A percentile compares a stretch with the other conserved stretches of the same genome.
Conservation (phyloP, 2,113 vertebrate genomes). For the Cariama cristata region DNA sequence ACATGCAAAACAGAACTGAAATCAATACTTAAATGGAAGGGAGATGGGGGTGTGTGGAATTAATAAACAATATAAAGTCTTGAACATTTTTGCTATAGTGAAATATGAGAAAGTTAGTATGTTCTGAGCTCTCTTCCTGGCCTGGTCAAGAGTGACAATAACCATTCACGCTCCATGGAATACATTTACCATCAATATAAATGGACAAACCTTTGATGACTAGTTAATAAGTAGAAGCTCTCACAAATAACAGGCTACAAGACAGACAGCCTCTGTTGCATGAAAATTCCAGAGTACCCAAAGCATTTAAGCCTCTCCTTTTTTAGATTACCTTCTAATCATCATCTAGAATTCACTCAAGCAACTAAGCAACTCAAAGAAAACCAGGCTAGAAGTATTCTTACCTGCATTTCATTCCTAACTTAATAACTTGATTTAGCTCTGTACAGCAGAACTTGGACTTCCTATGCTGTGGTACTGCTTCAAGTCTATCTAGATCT, state of each 20-base stretch:
- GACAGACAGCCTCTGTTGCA: not conserved
- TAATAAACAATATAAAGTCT: not conserved
- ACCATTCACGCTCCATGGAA: not conserved
- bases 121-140: not conserved
- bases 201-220: not conserved
- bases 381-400: not conserved
- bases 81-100: not conserved
- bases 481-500: not conserved
- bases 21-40: not conserved
- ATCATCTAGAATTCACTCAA: not conserved
- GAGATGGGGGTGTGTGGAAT: not conserved
- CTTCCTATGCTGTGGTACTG: not conserved
- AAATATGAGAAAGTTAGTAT: rapidly evolving
- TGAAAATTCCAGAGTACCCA: not conserved
- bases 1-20: not conserved
- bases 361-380: not conserved
- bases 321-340: not conserved
- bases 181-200: not conserved
- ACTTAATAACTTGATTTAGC: not conserved
- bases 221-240: not conserved
- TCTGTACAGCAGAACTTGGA: not conserved
- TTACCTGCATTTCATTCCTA: not conserved
- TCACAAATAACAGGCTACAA: not conserved
- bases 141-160: not conserved
- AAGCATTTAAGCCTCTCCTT: not conserved